Evolutionary conservation across 2,797 vertebrate species (phyloP).

Genomic region (Microcaecilia unicolor): DNA sequence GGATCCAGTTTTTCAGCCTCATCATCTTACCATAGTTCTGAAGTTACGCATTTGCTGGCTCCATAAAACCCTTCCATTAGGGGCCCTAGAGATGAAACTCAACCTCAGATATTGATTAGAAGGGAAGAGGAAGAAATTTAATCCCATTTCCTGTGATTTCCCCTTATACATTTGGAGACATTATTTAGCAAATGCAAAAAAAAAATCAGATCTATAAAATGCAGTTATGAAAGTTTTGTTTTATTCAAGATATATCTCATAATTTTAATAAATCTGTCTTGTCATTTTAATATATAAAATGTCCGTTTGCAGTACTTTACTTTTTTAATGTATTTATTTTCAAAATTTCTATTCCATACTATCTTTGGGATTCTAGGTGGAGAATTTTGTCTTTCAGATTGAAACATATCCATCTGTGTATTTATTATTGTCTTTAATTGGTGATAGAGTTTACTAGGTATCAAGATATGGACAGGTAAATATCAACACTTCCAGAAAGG

Average conservation of each 20-base stretch:
- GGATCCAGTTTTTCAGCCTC: slow-evolving; percentile 61
- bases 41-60: slow-evolving; percentile 85
- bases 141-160: slow-evolving; percentile 58
- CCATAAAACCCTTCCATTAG: slow-evolving; percentile 90
- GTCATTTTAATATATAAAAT: background rate
- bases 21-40: slow-evolving; percentile 78
- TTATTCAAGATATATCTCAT: background rate
- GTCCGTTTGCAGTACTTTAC: background rate
- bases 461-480: too few species aligned
- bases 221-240: background rate
- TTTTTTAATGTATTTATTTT: too few species aligned
- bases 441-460: too few species aligned
- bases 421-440: too few species aligned
- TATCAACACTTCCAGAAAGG: too few species aligned
- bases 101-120: slow-evolving; percentile 90
- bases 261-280: slow-evolving; percentile 1
- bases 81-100: slow-evolving; percentile 86
- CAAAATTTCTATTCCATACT: too few species aligned
- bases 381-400: background rate
- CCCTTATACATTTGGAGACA: slow-evolving; percentile 37
- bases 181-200: slow-evolving; percentile 36
- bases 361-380: too few species aligned
- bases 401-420: too few species aligned
- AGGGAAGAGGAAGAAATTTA: slow-evolving; percentile 75
- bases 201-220: slow-evolving; percentile 36